A percentile compares a stretch with the other conserved stretches of the same genome.
phyloP scores from a whole-genome alignment of 2,797 vertebrate genomes.

The Melanotaenia maccullochi region DNA sequence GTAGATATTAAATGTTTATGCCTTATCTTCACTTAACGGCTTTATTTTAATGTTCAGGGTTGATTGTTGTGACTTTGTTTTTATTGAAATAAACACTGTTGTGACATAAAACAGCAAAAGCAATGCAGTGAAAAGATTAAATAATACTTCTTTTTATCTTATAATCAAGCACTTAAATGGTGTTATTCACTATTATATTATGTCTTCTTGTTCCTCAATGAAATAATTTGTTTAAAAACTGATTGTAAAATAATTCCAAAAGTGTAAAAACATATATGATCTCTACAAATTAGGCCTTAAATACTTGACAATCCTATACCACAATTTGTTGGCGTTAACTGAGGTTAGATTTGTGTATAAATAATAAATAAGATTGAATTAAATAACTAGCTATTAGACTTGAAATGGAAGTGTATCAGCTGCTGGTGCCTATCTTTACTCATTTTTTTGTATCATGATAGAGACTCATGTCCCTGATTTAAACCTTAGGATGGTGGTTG shows the following conservation, averaged over 20 bases:
- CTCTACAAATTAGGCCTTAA: background rate
- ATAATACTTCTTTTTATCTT: background rate
- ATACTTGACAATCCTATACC: background rate
- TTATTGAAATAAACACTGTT: conserved; percentile 5
- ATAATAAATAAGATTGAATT: background rate
- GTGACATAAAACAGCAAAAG: conserved; percentile 20
- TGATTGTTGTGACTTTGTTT: conserved; percentile 17
- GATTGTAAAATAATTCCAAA: background rate
- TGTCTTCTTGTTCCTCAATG: background rate
- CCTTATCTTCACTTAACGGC: conserved; percentile 2
- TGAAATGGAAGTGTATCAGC: conserved; percentile 6
- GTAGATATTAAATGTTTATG: conserved; percentile 15
- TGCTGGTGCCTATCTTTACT: background rate
- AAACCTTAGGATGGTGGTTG: conserved; percentile 16
- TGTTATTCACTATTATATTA: background rate
- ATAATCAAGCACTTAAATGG: background rate
- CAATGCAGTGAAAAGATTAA: conserved; percentile 7
- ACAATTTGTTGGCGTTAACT: conserved; percentile 1
- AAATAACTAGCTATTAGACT: conserved; percentile 1
- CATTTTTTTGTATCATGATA: conserved; percentile 14
- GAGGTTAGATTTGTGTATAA: conserved; percentile 10
- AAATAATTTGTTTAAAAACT: background rate
- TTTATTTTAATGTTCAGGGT: background rate
- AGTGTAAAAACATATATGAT: background rate
- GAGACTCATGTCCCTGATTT: conserved; percentile 14